These are phyloP conservation scores for Mesocentrotus franciscanus DNA, from an alignment of 53 echinoderm and acorn worm species.

Conservation along the genomic window DNA sequence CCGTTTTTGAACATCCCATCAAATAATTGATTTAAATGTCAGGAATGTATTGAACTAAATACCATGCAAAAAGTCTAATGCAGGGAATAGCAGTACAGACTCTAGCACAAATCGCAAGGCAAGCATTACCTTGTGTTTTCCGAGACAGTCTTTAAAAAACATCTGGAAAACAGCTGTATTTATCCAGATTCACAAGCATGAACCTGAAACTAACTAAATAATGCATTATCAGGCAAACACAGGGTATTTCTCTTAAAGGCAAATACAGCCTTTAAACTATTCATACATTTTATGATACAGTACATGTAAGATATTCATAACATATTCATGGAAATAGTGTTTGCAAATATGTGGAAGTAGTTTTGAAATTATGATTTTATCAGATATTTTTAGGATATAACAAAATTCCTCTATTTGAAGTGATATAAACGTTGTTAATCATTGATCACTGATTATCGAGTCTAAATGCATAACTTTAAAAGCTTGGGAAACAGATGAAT, in stretches of 20 bases:
- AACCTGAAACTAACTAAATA: not conserved
- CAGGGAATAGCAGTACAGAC: not conserved
- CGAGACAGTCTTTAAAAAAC: not conserved
- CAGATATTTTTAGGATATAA: no score
- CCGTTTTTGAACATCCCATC: not conserved
- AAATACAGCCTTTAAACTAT: not conserved
- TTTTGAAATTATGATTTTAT: no score
- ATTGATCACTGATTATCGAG: no score
- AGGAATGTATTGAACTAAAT: not conserved
- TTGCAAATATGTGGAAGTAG: no score
- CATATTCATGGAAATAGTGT: no score
- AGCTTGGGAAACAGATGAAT: no score
- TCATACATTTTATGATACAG: no score
- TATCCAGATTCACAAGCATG: not conserved
- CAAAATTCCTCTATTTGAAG: no score
- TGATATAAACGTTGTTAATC: no score
- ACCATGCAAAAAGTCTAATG: not conserved
- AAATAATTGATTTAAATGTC: not conserved
- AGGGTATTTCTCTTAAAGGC: not conserved
- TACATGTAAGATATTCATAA: no score
- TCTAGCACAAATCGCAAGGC: not conserved
- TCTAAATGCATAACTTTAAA: no score
- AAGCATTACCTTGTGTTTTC: not conserved
- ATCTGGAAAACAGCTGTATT: conserved; percentile 34
- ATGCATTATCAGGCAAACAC: not conserved